Percentiles rank a stretch among this genome's conserved stretches.
These are phyloP conservation scores for Argopecten irradians DNA, from an alignment of 1,140 invertebrate genomes.

Conservation along the genomic window DNA sequence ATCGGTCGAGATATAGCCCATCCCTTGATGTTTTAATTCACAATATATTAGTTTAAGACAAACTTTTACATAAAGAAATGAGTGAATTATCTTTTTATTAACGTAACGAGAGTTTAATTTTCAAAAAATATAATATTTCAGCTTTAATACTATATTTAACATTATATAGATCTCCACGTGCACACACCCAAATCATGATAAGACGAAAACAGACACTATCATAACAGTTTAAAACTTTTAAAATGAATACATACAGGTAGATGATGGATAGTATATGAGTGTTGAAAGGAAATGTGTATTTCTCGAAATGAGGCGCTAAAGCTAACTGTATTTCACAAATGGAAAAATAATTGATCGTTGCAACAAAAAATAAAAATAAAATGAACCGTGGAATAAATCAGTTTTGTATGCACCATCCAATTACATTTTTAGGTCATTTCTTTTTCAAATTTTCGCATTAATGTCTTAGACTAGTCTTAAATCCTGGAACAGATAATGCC, in stretches of 20 bases:
- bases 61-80: not conserved
- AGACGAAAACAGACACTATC: not conserved
- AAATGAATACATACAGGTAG: not conserved
- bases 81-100: not conserved
- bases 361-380: not conserved
- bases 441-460: too few species aligned
- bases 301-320: not conserved
- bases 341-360: not conserved
- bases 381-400: too few species aligned
- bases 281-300: not conserved
- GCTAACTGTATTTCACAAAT: too few species aligned
- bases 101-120: not conserved
- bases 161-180: not conserved
- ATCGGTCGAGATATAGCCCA: too few species aligned
- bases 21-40: too few species aligned
- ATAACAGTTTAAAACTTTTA: not conserved
- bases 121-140: not conserved
- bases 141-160: not conserved
- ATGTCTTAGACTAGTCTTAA: too few species aligned
- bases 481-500: too few species aligned
- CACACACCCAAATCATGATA: not conserved
- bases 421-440: too few species aligned
- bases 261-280: not conserved
- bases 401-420: too few species aligned
- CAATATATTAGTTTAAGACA: too few species aligned